Percentiles rank a stretch among this genome's conserved stretches.
Conservation (phyloP, 2,888 invertebrate species). For the Euphydryas editha region DNA sequence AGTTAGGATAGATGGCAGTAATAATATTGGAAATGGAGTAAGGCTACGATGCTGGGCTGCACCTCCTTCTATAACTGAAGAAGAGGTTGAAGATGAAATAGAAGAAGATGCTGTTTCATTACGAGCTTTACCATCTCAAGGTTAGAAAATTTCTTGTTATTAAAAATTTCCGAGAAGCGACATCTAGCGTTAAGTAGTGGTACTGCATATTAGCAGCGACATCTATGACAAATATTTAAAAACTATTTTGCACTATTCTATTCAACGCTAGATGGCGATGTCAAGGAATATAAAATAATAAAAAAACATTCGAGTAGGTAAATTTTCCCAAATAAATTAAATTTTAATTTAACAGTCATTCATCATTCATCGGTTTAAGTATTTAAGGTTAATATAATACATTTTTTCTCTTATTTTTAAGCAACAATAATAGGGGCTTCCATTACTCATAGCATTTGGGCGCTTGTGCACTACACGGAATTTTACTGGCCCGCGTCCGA, state of each 20-base stretch:
- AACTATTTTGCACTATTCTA: constrained; percentile 32
- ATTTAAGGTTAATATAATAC: too few relatives aligned
- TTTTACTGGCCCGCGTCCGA: too few relatives aligned
- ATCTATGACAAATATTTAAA: not conserved
- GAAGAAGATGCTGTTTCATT: constrained; percentile 87
- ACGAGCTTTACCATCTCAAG: constrained; percentile 85
- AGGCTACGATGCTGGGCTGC: constrained; percentile 84
- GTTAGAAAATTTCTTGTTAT: constrained; percentile 58
- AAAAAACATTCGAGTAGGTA: too few relatives aligned
- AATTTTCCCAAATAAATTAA: too few relatives aligned
- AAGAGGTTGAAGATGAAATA: constrained; percentile 84
- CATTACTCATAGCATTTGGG: too few relatives aligned
- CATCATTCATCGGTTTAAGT: too few relatives aligned
- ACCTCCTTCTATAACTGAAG: constrained; percentile 87
- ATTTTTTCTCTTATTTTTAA: too few relatives aligned
- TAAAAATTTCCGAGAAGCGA: constrained; percentile 38
- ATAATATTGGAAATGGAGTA: constrained; percentile 84
- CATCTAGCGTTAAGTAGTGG: constrained; percentile 54
- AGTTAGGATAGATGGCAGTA: constrained; percentile 88
- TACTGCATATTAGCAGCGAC: constrained; percentile 1
- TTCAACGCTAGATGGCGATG: constrained; percentile 52
- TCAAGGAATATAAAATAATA: not conserved
- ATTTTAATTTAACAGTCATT: too few relatives aligned
- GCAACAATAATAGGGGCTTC: too few relatives aligned
- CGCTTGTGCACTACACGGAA: too few relatives aligned